These are phyloP conservation scores for Tursiops truncatus DNA, from an alignment of 2,113 vertebrate genomes.

Conservation along the genomic window DNA sequence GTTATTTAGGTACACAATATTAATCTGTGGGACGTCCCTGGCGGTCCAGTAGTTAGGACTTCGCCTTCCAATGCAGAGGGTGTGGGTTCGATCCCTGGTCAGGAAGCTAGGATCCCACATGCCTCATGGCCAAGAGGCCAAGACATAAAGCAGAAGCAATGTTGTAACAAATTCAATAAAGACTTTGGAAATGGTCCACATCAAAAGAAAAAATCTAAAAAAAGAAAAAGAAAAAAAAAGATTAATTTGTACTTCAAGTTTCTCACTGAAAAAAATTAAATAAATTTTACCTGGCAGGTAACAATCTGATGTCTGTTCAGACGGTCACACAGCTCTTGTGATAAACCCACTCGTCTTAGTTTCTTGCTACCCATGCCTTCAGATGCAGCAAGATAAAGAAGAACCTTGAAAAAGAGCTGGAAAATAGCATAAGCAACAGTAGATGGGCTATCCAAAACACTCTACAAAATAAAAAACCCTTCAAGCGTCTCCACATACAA, in stretches of 20 bases:
- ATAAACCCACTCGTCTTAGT: slow-evolving; percentile 84
- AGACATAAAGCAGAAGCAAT: too few relatives aligned
- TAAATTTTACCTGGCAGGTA: slow-evolving; percentile 85
- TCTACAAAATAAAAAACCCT: not conserved
- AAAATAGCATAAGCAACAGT: not conserved
- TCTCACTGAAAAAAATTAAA: slow-evolving; percentile 35
- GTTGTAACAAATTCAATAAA: too few relatives aligned
- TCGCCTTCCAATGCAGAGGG: too few relatives aligned
- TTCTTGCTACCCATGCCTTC: slow-evolving; percentile 85
- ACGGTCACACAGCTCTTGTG: slow-evolving; percentile 86
- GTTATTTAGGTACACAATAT: not conserved
- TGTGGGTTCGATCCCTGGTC: too few relatives aligned
- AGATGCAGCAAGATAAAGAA: slow-evolving; percentile 12
- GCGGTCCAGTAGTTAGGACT: too few relatives aligned
- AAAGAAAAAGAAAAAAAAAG: not conserved
- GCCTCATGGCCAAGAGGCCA: too few relatives aligned
- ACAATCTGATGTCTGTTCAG: slow-evolving; percentile 85
- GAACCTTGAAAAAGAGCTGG: slow-evolving; percentile 46
- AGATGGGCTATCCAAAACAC: not conserved
- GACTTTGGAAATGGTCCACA: too few relatives aligned
- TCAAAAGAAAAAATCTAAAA: too few relatives aligned
- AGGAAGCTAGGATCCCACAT: too few relatives aligned
- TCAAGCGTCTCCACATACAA: not conserved
- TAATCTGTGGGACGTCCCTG: too few relatives aligned
- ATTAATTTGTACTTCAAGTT: slow-evolving; percentile 43